Evolutionary conservation across 2,888 invertebrate species (phyloP), one percentile per base, ranked within the genome.

Genomic region (Tenthredo mesomela): DNA sequence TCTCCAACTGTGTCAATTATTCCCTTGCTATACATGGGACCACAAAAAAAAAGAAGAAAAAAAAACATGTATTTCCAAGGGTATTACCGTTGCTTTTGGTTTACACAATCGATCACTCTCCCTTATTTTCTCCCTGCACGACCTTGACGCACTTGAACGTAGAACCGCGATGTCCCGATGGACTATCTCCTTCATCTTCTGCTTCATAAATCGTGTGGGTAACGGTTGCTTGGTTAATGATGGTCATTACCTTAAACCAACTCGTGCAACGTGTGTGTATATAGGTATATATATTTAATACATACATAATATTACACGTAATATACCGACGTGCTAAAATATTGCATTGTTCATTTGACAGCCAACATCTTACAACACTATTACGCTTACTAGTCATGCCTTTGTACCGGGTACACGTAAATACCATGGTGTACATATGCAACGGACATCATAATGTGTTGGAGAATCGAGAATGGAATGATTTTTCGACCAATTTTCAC

Each of bases 261-360:
- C 77, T 50, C 77, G 50, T 25, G 15, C 71, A 43, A 4, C 15
- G 67, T 67, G 29, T 73, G 43, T 73, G 15, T 12, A 29, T n/a
- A 29, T 70, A 37, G 4, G 18, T 18, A 12, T 18, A 18, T 70
- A n/a, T 70, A 37, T 18, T 18, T 5, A 6, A 33, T 70, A 29
- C 21, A 3, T 73, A 73, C 71, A 73, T 37, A 73, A 73, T 71
- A 21, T 71, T 43, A 12, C 71, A 40, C 43, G 43, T 71, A 71
- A 71, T 73, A 73, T 73, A 73, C 71, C 77, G 61, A 40, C 80
- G 80, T 80, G 80, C 58, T 80, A 43, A 80, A 80, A 80, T 80
- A 80, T 80, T 15, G 61, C 43, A 80, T 80, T 80, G 80, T 80
- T 40, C 80, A 37, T 61, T 61, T 61, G 80, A 80, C 80, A 80